Evolutionary conservation across 2,113 vertebrate genomes (phyloP), one percentile per base, ranked within the genome.

Genomic region (Trichomycterus rosablanca): DNA sequence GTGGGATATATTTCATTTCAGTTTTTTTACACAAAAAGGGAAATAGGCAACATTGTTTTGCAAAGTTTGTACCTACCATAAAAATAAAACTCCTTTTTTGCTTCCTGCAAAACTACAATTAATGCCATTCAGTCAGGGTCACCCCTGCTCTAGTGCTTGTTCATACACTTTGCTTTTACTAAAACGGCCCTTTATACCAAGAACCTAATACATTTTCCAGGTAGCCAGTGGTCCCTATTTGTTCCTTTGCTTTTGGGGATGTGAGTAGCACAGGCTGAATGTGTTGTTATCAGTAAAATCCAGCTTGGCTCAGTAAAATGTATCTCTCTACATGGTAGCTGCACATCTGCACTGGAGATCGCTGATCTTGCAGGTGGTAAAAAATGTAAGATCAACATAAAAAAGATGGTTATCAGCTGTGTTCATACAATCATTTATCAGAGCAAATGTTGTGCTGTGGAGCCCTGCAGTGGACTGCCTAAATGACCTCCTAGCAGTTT

Each of bases 291-390:
- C 84, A 83, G 71, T 71, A 75, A 59, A 68, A 63, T 61, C 50
- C 85, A 89, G 82, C 83, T 89, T 83, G 78, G 70, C 79, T 59
- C 73, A 49, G 80, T 80, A 80, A 78, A 84, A 76, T 83, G 84
- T 71, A 85, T 88, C 87, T 87, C 80, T 78, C 72, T 72, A 68
- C 42, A 75, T 54, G 80, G 74, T 63, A 73, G 71, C 81, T 76
- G 74, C 72, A 52, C 10, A 43, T 64, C 69, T 48, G 26, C 9
- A 32, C 48, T 24, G 15, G 12, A 57, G 45, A 57, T 59, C 18
- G 63, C 40, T 64, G 71, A 62, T 20, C 22, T 59, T 66, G 63
- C 58, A 58, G 63, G 74, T 74, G 20, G 40, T 61, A 63, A 62
- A 73, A 42, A 61, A 51, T 39, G 20, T 58, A 18, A 51, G 32